Base-by-base conservation (phyloP, 2,113 vertebrate species). In the Elephas maximus region DNA sequence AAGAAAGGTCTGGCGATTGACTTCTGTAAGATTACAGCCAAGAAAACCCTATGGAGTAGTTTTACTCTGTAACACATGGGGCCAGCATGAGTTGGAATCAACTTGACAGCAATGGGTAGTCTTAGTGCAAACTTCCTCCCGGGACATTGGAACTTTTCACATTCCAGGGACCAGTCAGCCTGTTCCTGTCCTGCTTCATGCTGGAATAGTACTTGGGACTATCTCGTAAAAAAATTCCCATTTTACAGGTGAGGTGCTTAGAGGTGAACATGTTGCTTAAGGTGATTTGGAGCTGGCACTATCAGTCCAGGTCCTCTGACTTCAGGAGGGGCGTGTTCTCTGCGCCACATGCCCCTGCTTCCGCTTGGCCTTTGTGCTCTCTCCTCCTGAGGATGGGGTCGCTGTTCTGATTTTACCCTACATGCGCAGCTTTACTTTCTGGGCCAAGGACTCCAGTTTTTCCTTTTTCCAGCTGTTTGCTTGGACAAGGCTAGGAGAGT, bases 261-360 rank as follows among this genome's bases (percentile, higher is more conserved):
- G 65, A 77, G 51, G 3, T 2, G 8, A 81, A 84, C 33, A 84
- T 10, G 1, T 45, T 48, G 60, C 57, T 82, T 45, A 0, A 12
- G 45, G 69, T 84, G 65, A 53, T 44, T 28, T 2, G 12, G 37
- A 63, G 41, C 85, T 15, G 11, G 83, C 74, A 57, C 20, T 44
- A 28, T 48, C 67, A 81, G 41, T 57, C n/a, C 62, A 9, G 48
- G 81, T 33, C 65, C 48, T 48, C 48, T 48, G 48, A 48, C 48
- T 48, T 67, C 23, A 65, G 63, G 63, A 65, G 63, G 63, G 63
- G 26, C 63, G 7, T 26, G 63, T 65, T 65, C 65, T 30, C 65
- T 18, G 53, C 0, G 0, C 23, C 30, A 0, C 4, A 21, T 6
- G 0, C 5, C 45, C n/a, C 45, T 14, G 18, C 44, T 23, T 17